These are phyloP conservation scores for Tenthredo scrophulariae DNA, from an alignment of 2,888 invertebrate species.

Conservation along the genomic window DNA sequence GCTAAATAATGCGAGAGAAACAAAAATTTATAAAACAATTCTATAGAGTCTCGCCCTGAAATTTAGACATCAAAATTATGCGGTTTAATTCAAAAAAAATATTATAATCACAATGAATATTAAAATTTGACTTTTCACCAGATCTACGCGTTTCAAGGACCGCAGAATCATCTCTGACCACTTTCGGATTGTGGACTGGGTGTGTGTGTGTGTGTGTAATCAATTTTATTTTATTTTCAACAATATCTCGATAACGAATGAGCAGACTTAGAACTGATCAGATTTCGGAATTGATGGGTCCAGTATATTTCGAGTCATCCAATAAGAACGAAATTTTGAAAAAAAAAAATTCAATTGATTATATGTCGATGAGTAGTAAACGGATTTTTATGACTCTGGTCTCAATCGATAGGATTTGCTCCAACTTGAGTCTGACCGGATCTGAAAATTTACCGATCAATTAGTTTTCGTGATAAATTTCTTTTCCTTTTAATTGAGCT, in stretches of 20 bases:
- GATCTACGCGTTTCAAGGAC: too few relatives aligned
- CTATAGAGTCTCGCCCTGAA: background rate
- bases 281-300: background rate
- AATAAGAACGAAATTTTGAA: background rate
- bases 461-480: too few relatives aligned
- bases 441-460: background rate
- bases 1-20: background rate
- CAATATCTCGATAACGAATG: background rate
- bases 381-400: background rate
- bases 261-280: background rate
- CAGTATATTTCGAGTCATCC: background rate
- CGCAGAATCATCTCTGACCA: background rate
- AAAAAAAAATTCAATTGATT: background rate
- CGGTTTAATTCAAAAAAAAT: too few relatives aligned
- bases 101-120: too few relatives aligned
- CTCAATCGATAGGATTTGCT: too few relatives aligned
- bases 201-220: background rate
- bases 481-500: too few relatives aligned
- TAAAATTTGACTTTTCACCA: too few relatives aligned
- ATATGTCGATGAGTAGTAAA: background rate
- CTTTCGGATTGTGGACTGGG: too few relatives aligned
- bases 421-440: background rate
- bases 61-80: constrained; percentile 8
- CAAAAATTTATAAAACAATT: background rate
- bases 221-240: background rate